Evolutionary conservation across 2,113 vertebrate genomes (phyloP), one percentile per base, ranked within the genome.

Genomic region (Sinocyclocheilus maitianheensis): DNA sequence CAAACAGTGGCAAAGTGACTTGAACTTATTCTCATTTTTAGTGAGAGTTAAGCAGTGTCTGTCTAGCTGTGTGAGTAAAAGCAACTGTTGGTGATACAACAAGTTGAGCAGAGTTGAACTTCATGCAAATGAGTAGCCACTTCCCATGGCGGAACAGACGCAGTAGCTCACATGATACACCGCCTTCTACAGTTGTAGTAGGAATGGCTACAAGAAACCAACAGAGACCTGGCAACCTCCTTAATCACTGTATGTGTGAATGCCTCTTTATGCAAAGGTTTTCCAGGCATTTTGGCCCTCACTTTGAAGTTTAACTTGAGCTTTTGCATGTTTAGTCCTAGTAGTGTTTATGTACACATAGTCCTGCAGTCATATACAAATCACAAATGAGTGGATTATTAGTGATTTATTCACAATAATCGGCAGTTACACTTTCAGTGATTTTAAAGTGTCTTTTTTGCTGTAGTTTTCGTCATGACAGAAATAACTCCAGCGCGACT

Each of bases 401-500:
- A 69, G 30, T 18, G 37, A 4, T 80, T 63, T 63, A 43, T 80
- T 80, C 12, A 80, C 20, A 63, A 24, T 46, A 63, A 80, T 80
- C 5, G 6, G 18, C 7, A 77, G 37, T 60, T 81, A 60, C 58
- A 81, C 34, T 71, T 79, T 43, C 62, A 55, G n/a, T 53, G 71
- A 55, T 4, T 20, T 30, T 63, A 20, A 40, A 3, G 63, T 55
- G 53, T 77, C 37, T 72, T 26, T 34, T 74, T n/a, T 2, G 46
- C 18, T 46, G 20, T 63, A 43, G 84, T 77, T 74, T 86, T 51
- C 62, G 12, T 37, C 14, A 78, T 26, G 77, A 11, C 75, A 71
- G 63, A n/a, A 67, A 5, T n/a, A 77, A 80, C 58, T 79, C 67
- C 46, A n/a, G 65, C n/a, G 13, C 34, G n/a, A 53, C 82, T 86